A percentile compares a stretch with the other conserved stretches of the same genome.
These are phyloP conservation scores for Ibycter americanus DNA, from an alignment of 2,797 vertebrate genomes.

Conservation along the genomic window DNA sequence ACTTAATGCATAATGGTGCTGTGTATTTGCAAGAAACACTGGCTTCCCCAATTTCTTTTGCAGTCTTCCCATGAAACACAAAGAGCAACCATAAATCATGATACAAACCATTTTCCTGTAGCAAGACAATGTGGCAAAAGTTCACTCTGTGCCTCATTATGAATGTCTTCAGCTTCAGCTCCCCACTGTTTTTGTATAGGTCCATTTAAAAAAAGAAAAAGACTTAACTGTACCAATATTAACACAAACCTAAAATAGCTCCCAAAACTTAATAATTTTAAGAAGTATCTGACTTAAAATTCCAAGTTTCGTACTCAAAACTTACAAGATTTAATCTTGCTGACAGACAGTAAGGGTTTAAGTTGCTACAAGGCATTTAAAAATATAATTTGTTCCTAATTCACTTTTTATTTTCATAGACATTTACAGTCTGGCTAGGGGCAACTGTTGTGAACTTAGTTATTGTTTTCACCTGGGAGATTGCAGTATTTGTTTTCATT, in stretches of 20 bases:
- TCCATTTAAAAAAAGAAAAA: not conserved
- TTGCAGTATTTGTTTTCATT: not conserved
- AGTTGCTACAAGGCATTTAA: not conserved
- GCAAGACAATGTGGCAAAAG: constrained; percentile 1
- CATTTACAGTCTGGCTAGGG: not conserved
- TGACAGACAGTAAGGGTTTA: not conserved
- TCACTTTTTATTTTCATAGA: not conserved
- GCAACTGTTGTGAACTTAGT: not conserved
- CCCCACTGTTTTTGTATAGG: not conserved
- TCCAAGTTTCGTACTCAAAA: not conserved
- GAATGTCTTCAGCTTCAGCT: not conserved
- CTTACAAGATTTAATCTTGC: not conserved
- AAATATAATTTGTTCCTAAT: not conserved
- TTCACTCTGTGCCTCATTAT: not conserved
- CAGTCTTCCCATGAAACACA: constrained; percentile 35
- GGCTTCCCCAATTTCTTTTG: constrained; percentile 57
- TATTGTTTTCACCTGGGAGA: not conserved
- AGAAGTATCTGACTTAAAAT: not conserved
- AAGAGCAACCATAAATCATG: constrained; percentile 51
- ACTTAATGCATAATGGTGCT: not conserved
- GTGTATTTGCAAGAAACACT: constrained; percentile 50
- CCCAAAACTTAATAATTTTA: not conserved
- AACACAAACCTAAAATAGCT: not conserved
- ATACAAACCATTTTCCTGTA: constrained; percentile 9
- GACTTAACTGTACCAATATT: not conserved